Evolutionary conservation across 1,140 invertebrate species (phyloP).

Genomic region (Anoplolepis gracilipes): DNA sequence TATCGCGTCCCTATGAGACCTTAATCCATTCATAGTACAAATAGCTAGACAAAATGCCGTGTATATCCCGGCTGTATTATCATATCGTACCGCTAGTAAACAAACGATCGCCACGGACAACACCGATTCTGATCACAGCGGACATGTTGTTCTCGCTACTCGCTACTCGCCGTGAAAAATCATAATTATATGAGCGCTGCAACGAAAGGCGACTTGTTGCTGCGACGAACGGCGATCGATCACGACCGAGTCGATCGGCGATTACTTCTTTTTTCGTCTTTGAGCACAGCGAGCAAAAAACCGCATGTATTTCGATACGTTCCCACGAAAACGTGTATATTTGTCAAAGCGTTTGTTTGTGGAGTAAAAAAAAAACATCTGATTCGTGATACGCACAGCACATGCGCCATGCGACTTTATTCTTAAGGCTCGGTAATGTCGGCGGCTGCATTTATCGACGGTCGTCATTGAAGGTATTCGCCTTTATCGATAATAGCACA

Average conservation of each 20-base stretch:
- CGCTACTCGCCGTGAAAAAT: no score
- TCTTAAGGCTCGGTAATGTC: background rate
- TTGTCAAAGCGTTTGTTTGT: slow-evolving; percentile 29
- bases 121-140: slow-evolving; percentile 67
- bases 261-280: no score
- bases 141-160: slow-evolving; percentile 76
- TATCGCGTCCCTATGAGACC: no score
- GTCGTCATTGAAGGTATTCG: background rate
- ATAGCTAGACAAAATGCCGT: background rate
- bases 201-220: slow-evolving; percentile 20
- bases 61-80: slow-evolving; percentile 48
- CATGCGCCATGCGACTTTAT: background rate
- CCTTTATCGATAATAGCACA: background rate
- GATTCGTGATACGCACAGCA: background rate
- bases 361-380: slow-evolving; percentile 11
- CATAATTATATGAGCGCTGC: background rate
- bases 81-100: slow-evolving; percentile 69
- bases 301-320: background rate
- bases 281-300: background rate
- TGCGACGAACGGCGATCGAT: background rate
- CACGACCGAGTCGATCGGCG: background rate
- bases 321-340: slow-evolving; percentile 13
- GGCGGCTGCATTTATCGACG: background rate
- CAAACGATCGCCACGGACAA: slow-evolving; percentile 72
- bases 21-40: no score